A percentile compares a stretch with the other conserved stretches of the same genome.
phyloP scores from a whole-genome alignment of 1,140 invertebrate species.

The Scaptomyza pallida region DNA sequence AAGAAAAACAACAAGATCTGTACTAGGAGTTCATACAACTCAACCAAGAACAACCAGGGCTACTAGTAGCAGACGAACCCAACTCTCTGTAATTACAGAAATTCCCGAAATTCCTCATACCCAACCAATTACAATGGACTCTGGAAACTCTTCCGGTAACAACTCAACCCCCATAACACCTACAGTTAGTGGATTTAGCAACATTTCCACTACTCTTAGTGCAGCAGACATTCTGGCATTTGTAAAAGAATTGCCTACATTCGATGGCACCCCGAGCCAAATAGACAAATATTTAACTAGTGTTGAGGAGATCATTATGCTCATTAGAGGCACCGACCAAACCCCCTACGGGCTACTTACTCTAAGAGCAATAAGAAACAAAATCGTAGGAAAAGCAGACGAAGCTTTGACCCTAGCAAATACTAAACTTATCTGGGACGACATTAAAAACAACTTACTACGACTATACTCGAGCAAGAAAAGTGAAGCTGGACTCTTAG shows the following conservation, averaged over 20 bases:
- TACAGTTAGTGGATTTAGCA: neutral
- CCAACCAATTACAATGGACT: neutral
- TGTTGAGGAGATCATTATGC: no score
- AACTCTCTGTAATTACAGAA: neutral
- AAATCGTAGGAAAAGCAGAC: neutral
- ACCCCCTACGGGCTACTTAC: no score
- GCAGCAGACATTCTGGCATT: neutral
- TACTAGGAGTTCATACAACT: neutral
- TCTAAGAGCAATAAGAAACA: no score
- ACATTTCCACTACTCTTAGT: constrained; percentile 1
- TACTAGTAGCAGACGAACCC: neutral
- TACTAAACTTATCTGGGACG: neutral
- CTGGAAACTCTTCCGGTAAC: neutral
- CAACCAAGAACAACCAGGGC: neutral
- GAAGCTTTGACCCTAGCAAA: neutral
- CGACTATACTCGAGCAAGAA: no score
- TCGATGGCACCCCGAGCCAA: neutral
- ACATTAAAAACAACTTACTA: no score
- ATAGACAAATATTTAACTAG: no score
- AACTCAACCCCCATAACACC: neutral
- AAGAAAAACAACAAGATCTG: neutral
- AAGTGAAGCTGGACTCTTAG: no score
- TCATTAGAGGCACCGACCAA: no score
- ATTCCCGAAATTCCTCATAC: neutral
- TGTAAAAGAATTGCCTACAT: constrained; percentile 1